Percentiles rank a stretch among this genome's conserved stretches.
phyloP scores from a whole-genome alignment of 2,888 invertebrate species.

The Nephrocerus scutellatus region DNA sequence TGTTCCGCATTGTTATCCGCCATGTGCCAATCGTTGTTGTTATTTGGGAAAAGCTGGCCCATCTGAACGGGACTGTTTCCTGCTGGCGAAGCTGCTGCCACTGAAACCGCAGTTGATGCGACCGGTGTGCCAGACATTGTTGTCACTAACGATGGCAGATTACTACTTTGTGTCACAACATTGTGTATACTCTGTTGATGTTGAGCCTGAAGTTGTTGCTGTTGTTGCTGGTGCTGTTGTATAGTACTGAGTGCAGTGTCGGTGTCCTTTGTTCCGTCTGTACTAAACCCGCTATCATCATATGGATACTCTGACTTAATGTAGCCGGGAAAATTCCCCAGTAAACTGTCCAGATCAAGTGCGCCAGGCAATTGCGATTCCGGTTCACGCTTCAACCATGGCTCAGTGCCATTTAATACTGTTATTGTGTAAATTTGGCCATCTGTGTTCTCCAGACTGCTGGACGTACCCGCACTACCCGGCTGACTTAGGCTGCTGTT shows the following conservation, averaged over 20 bases:
- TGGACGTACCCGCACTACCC: slow-evolving; percentile 32
- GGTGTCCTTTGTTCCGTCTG: slow-evolving; percentile 53
- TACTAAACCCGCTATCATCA: slow-evolving; percentile 69
- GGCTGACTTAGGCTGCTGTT: slow-evolving; percentile 32
- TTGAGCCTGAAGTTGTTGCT: slow-evolving; percentile 30
- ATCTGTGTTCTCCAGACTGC: slow-evolving; percentile 56
- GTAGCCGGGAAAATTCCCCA: slow-evolving; percentile 63
- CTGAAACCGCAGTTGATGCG: slow-evolving; percentile 23
- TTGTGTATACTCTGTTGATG: slow-evolving; percentile 18
- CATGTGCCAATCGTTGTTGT: slow-evolving; percentile 77
- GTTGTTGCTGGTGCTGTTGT: slow-evolving; percentile 22
- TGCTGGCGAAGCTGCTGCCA: slow-evolving; percentile 17
- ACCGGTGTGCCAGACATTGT: slow-evolving; percentile 34
- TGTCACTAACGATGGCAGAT: slow-evolving; percentile 39
- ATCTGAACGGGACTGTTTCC: slow-evolving; percentile 27
- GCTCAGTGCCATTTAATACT: slow-evolving; percentile 70
- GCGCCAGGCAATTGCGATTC: slow-evolving; percentile 51
- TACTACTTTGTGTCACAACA: slow-evolving; percentile 15
- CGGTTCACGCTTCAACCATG: slow-evolving; percentile 62
- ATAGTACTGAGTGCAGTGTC: slow-evolving; percentile 32
- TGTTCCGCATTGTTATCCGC: slow-evolving; percentile 62
- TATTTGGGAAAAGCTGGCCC: slow-evolving; percentile 55
- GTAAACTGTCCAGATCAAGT: slow-evolving; percentile 72
- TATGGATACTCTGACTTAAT: slow-evolving; percentile 70
- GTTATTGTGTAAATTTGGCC: slow-evolving; percentile 77